Evolutionary conservation across 2,113 vertebrate species (phyloP), one percentile per base, ranked within the genome.

Genomic region (Entomyzon cyanotis): DNA sequence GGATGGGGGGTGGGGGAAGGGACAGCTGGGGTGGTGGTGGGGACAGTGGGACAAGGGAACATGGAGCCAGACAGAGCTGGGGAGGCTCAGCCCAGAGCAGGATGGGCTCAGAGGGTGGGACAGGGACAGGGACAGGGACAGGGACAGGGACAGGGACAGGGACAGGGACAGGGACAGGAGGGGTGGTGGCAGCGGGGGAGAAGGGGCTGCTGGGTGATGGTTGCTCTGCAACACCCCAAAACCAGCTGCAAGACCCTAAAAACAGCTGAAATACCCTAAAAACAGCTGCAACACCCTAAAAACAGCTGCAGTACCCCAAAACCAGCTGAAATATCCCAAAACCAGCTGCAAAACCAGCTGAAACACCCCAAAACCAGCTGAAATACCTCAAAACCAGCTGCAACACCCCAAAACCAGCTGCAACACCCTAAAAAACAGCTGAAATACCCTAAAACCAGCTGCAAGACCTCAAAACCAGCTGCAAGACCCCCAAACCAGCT

Each of bases 31-130:
- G 83, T 37, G 56, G 12, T 35, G 50, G 71, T 37, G 4, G 12
- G 30, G 70, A 59, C 84, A 60, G 12, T 12, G 73, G 67, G 33
- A 65, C 63, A 2, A 12, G 53, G 37, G 62, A 64, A 15, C 41
- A 15, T 64, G 0, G 14, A 2, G 41, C 8, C 59, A 9, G 83
- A 15, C 55, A 1, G 1, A 0, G 35, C 4, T 41, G 81, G 93
- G 7, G 17, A 4, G n/a, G 73, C 81, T 93, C 53, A 5, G 67
- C 27, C 78, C 41, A 2, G 8, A 23, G 87, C 49, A 12, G 67
- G 16, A 5, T 1, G 16, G 2, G 71, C 73, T 3, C 39, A 19
- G 80, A 67, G 23, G 21, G 4, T 1, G 28, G 75, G 28, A 10
- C 1, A 4, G 59, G 79, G 65, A 25, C 24, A 8, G 10, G 18